phyloP scores from a whole-genome alignment of 2,888 invertebrate genomes.

The Stenotaenia linearis region DNA sequence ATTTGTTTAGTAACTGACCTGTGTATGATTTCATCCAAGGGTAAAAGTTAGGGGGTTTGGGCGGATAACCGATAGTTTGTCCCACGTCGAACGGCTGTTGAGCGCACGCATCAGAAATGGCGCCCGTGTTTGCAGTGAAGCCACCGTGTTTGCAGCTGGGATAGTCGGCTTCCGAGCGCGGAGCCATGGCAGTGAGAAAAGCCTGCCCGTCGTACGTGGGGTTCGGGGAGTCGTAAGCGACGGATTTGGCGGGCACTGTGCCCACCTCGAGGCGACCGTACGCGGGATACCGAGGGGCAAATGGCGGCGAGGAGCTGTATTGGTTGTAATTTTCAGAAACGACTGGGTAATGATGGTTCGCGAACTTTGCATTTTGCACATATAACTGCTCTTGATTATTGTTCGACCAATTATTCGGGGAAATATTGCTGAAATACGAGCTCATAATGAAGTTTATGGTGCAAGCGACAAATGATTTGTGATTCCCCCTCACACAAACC shows the following conservation, averaged over 20 bases:
- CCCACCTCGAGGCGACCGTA: constrained; percentile 27
- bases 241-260: constrained; percentile 27
- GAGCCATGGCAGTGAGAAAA: neutral
- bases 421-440: constrained; percentile 36
- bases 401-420: constrained; percentile 34
- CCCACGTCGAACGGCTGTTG: constrained; percentile 36
- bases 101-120: constrained; percentile 30
- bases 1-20: constrained; percentile 34
- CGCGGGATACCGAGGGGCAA: constrained; percentile 26
- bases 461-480: constrained; percentile 36
- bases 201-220: constrained; percentile 29
- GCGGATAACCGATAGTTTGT: constrained; percentile 42
- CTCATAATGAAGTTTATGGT: constrained; percentile 35
- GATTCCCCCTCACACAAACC: constrained; percentile 31
- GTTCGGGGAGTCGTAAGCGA: constrained; percentile 1
- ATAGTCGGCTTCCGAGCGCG: neutral
- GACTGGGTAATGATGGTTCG: constrained; percentile 30
- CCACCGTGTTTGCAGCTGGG: constrained; percentile 32
- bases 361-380: constrained; percentile 33
- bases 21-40: constrained; percentile 39
- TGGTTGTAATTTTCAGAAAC: constrained; percentile 19
- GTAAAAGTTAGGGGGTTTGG: constrained; percentile 46
- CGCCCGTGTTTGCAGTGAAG: constrained; percentile 27
- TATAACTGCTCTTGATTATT: constrained; percentile 34
- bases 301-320: constrained; percentile 28